phyloP scores from a whole-genome alignment of 2,113 vertebrate genomes.

The Gymnarchus niloticus region DNA sequence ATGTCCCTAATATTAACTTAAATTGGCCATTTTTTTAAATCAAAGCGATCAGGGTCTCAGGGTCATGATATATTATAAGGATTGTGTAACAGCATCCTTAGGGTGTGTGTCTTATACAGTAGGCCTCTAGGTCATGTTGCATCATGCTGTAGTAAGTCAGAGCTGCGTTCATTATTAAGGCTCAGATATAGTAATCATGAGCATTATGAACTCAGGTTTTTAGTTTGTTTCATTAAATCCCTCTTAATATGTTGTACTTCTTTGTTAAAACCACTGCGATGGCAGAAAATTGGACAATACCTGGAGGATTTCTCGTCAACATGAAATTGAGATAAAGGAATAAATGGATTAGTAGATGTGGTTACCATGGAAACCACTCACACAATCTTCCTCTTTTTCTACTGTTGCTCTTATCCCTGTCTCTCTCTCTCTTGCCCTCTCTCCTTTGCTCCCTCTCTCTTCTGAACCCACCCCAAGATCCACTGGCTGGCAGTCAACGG shows the following conservation, averaged over 20 bases:
- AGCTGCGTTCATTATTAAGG: neutral
- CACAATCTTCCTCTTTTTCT: neutral
- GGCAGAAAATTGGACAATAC: neutral
- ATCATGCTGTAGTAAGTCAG: neutral
- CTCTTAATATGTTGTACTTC: neutral
- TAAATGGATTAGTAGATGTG: neutral
- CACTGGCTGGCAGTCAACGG: constrained; percentile 97
- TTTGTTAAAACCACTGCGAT: neutral
- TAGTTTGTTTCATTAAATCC: neutral
- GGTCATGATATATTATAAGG: neutral
- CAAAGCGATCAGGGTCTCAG: neutral
- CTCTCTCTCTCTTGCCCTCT: neutral
- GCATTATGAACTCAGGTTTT: neutral
- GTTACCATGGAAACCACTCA: neutral
- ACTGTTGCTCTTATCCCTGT: neutral
- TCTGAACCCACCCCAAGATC: constrained; percentile 64
- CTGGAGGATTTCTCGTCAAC: neutral
- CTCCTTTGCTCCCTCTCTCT: constrained; percentile 9
- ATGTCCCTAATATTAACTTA: neutral
- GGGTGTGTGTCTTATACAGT: neutral
- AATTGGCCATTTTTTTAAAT: neutral
- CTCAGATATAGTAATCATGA: neutral
- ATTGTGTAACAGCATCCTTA: neutral
- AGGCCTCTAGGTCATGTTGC: neutral
- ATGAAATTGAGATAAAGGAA: neutral